phyloP scores from a whole-genome alignment of 2,797 vertebrate species.

The Carcharodon carcharias region DNA sequence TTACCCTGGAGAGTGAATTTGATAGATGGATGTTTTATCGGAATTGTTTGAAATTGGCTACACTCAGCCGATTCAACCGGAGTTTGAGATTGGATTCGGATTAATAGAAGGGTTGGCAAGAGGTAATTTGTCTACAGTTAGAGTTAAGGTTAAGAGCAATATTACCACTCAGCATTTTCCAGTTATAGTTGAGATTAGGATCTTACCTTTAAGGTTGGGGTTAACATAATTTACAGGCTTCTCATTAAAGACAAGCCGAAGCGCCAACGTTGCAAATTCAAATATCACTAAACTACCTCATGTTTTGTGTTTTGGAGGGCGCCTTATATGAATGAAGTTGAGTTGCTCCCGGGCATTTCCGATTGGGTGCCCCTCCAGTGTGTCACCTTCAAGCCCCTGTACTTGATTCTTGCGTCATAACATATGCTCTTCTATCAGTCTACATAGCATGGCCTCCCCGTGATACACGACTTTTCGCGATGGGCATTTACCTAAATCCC shows the following conservation, averaged over 20 bases:
- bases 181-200: not conserved
- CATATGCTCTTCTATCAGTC: not conserved
- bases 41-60: not conserved
- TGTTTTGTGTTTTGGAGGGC: not conserved
- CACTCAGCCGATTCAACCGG: not conserved
- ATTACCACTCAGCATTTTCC: not conserved
- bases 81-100: not conserved
- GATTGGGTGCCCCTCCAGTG: too few relatives aligned
- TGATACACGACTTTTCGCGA: not conserved
- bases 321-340: not conserved
- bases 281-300: not conserved
- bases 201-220: too few relatives aligned
- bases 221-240: not conserved
- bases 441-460: not conserved
- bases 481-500: not conserved
- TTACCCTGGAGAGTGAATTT: not conserved
- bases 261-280: not conserved
- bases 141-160: not conserved
- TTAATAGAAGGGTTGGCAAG: not conserved
- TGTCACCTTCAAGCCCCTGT: not conserved
- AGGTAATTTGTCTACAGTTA: not conserved
- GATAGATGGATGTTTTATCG: not conserved
- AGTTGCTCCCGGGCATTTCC: not conserved
- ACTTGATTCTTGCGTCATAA: not conserved
- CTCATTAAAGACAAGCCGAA: not conserved